A percentile compares a stretch with the other conserved stretches of the same genome.
Conservation (phyloP, 2,888 invertebrate genomes). For the Aleiodes leptofemur region DNA sequence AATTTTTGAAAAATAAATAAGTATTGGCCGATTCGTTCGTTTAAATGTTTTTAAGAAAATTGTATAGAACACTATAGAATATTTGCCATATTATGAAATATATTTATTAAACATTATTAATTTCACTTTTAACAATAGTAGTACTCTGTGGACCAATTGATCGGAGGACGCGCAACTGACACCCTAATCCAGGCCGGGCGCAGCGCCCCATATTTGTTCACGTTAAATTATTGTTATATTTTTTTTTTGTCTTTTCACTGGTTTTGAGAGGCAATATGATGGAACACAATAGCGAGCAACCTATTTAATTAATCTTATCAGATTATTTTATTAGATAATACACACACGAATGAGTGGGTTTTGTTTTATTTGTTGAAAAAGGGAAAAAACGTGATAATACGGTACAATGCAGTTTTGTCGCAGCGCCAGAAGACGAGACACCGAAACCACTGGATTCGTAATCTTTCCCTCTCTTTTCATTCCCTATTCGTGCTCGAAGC, state of each 20-base stretch:
- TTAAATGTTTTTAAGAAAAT: not conserved
- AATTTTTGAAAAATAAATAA: not conserved
- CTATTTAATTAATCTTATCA: not conserved
- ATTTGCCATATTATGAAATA: not conserved
- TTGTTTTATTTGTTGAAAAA: not conserved
- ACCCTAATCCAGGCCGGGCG: conserved; percentile 69
- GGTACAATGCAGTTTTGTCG: conserved; percentile 69
- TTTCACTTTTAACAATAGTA: not conserved
- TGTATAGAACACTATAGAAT: not conserved
- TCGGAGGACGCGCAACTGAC: conserved; percentile 49
- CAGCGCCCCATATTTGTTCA: conserved; percentile 52
- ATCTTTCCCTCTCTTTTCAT: conserved; percentile 44
- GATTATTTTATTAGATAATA: not conserved
- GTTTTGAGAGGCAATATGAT: not conserved
- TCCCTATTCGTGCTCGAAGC: conserved; percentile 13
- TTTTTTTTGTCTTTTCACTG: not conserved
- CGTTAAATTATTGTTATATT: conserved; percentile 27
- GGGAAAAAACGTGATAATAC: conserved; percentile 49
- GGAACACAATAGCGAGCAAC: too few relatives aligned
- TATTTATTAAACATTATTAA: not conserved
- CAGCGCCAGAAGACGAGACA: conserved; percentile 61
- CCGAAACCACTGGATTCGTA: conserved; percentile 55
- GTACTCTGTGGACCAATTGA: conserved; percentile 42
- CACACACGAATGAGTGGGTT: too few relatives aligned
- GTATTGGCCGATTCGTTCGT: not conserved